Base-by-base conservation (phyloP, 2,888 invertebrate species). In the Liodrosophila aerea region DNA sequence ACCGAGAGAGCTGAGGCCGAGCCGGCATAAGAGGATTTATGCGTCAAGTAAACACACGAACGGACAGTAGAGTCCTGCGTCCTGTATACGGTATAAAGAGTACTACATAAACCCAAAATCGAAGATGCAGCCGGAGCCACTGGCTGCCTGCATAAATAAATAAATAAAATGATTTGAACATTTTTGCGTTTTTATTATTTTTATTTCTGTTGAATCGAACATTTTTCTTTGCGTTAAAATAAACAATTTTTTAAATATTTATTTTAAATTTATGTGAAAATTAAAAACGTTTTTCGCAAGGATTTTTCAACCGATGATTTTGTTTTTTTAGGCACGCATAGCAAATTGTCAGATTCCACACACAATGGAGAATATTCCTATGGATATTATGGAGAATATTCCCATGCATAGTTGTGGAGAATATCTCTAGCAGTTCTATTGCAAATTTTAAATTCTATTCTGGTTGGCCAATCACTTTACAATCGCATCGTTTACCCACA, bases 121-220 rank as follows among this genome's bases (percentile, higher is more conserved):
- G 74, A 76, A 81, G 85, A 78, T 78, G 82, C 83, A 82, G 56
- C 56, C 30, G 31, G 12, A 46, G 40, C 47, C 16, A 16, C 8
- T 0, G 8, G 12, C 71, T 64, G 82, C 77, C 82, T 81, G 78
- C 63, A 85, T 82, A 78, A 78, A 78, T 78, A 85, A 85, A 74
- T 81, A 81, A 82, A 82, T 85, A 85, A 85, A 85, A 84, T 77
- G 86, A 78, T 82, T 85, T 82, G 73, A 65, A 64, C 84, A 84
- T 81, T 84, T 81, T 85, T 83, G 3, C 22, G 80, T 76, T 85
- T 78, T 64, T 49, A 57, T 73, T 75, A 78, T 75, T 82, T 73
- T 70, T 82, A 77, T 59, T 54, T 59, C 66, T 33, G 33, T 11
- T 3, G 40, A 41, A 27, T 18, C 13, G 39, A 43, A 58, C 61